These are phyloP conservation scores for Megalops cyprinoides DNA, from an alignment of 2,797 vertebrate genomes.

Conservation along the genomic window DNA sequence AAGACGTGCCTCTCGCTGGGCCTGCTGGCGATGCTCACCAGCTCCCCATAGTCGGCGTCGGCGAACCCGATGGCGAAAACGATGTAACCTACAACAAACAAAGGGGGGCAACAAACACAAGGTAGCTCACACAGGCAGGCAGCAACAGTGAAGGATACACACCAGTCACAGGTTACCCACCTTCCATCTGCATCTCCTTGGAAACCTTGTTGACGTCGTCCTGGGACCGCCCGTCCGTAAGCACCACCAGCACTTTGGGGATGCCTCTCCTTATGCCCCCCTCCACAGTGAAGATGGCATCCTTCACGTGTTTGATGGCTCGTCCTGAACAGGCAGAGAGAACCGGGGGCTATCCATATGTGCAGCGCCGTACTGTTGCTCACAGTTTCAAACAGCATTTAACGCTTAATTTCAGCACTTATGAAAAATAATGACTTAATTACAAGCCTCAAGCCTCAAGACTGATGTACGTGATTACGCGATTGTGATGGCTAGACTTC, in stretches of 20 bases:
- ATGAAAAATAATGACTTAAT: neutral
- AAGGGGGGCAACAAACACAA: constrained; percentile 6
- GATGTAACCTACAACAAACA: constrained; percentile 85
- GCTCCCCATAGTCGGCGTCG: constrained; percentile 91
- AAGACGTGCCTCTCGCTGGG: constrained; percentile 92
- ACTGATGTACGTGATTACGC: neutral
- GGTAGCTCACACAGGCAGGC: neutral
- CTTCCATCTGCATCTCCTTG: constrained; percentile 90
- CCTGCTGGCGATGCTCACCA: constrained; percentile 92
- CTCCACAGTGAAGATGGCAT: constrained; percentile 80
- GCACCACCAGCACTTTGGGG: constrained; percentile 92
- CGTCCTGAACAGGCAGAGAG: constrained; percentile 75
- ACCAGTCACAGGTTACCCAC: constrained; percentile 62
- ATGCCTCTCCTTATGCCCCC: constrained; percentile 85
- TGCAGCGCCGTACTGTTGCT: too few species aligned
- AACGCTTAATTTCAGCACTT: too few species aligned
- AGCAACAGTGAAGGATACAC: neutral
- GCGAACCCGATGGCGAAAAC: constrained; percentile 95
- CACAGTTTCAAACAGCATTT: too few species aligned
- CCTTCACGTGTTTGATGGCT: constrained; percentile 91
- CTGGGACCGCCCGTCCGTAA: constrained; percentile 93
- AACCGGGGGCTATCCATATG: too few species aligned
- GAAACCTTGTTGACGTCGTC: constrained; percentile 92
- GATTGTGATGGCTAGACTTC: neutral
- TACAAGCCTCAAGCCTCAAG: neutral